These are phyloP conservation scores for Selene dorsalis DNA, from an alignment of 2,797 vertebrate species.

Conservation along the genomic window DNA sequence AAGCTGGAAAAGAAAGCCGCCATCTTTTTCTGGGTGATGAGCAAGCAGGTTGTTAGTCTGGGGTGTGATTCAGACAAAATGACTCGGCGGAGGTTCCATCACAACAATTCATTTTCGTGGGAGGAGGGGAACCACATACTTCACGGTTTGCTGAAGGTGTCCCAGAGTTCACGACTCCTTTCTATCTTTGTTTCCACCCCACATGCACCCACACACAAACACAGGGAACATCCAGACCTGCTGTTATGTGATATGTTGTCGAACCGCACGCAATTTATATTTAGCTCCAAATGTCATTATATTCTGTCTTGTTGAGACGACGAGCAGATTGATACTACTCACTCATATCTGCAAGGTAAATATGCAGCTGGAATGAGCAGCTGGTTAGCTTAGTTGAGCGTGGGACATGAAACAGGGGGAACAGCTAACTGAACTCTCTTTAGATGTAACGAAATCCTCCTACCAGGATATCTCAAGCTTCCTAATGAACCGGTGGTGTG, in stretches of 20 bases:
- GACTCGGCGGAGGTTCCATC: background rate
- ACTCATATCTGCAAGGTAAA: too few relatives aligned
- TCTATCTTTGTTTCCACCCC: conserved; percentile 12
- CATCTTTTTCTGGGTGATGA: conserved; percentile 48
- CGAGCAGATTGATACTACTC: too few relatives aligned
- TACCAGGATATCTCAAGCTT: background rate
- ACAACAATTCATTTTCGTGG: background rate
- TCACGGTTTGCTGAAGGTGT: background rate
- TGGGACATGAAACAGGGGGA: background rate
- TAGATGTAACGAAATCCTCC: background rate
- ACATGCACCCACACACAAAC: background rate
- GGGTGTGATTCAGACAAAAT: conserved; percentile 16
- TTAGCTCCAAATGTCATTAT: background rate
- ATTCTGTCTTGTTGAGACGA: background rate
- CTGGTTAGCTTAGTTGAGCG: conserved; percentile 3
- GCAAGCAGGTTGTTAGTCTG: conserved; percentile 24
- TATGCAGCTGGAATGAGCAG: too few relatives aligned
- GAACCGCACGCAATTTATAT: background rate
- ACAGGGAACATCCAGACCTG: conserved; percentile 6
- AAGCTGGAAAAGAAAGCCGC: conserved; percentile 30
- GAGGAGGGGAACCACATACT: background rate
- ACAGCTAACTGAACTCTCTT: background rate
- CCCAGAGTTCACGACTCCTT: background rate
- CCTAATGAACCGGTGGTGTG: background rate
- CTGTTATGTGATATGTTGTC: background rate